phyloP scores from a whole-genome alignment of 2,797 vertebrate species.

The Rhinella marina region DNA sequence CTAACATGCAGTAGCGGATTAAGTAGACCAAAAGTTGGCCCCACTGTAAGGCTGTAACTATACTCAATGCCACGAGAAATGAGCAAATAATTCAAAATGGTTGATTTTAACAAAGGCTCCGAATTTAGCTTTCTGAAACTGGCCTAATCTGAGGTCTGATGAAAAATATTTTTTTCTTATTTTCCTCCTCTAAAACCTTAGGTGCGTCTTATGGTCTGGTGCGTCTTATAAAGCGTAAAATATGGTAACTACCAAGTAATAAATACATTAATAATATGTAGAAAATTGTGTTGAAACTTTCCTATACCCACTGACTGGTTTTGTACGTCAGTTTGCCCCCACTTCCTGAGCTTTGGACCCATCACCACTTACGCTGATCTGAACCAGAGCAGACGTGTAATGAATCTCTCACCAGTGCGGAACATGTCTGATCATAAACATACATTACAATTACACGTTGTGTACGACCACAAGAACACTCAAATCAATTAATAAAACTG shows the following conservation, averaged over 20 bases:
- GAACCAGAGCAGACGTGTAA: slow-evolving; percentile 48
- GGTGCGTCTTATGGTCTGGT: no score
- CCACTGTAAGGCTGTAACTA: no score
- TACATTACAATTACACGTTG: slow-evolving; percentile 61
- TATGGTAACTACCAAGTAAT: not conserved
- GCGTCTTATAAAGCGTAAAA: no score
- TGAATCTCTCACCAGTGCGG: slow-evolving; percentile 61
- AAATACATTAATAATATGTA: slow-evolving; percentile 6
- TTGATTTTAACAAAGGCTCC: no score
- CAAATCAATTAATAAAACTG: slow-evolving; percentile 63
- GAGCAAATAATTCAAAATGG: no score
- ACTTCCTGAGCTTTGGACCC: slow-evolving; percentile 35
- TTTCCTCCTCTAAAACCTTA: no score
- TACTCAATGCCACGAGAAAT: no score
- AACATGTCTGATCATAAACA: slow-evolving; percentile 62
- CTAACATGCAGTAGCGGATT: not conserved
- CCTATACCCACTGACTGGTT: not conserved
- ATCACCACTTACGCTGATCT: slow-evolving; percentile 42
- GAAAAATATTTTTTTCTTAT: no score
- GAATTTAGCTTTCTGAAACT: no score
- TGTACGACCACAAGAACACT: slow-evolving; percentile 57
- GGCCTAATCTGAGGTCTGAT: not conserved
- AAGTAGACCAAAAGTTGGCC: no score
- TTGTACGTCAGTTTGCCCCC: slow-evolving; percentile 22
- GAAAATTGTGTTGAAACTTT: not conserved